Conservation (phyloP, 1,140 invertebrate species). For the Nixonia krombeini region DNA sequence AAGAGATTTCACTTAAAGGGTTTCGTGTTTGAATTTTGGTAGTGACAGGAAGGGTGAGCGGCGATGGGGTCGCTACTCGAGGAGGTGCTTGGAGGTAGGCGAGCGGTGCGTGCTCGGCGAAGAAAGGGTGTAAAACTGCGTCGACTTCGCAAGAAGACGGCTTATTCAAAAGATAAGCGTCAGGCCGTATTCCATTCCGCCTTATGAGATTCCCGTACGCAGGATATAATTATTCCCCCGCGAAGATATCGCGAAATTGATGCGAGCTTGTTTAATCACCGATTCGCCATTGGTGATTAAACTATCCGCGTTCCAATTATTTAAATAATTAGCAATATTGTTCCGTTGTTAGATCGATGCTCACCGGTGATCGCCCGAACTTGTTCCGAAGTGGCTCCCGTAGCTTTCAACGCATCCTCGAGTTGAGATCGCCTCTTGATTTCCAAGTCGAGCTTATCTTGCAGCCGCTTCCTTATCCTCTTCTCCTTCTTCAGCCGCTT, state of each 20-base stretch:
- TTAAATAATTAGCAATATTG: too few species aligned
- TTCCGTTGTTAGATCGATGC: background rate
- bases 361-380: constrained; percentile 84
- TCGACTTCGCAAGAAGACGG: constrained; percentile 44
- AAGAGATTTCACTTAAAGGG: constrained; percentile 73
- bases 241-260: background rate
- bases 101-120: constrained; percentile 25
- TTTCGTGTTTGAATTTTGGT: constrained; percentile 72
- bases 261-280: too few species aligned
- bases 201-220: constrained; percentile 7
- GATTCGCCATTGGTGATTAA: background rate
- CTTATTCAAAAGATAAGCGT: constrained; percentile 44
- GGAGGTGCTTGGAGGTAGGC: constrained; percentile 4
- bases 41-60: constrained; percentile 66
- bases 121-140: constrained; percentile 64
- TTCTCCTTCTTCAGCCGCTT: constrained; percentile 90
- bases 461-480: constrained; percentile 83
- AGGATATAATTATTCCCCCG: constrained; percentile 2
- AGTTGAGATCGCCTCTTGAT: constrained; percentile 82
- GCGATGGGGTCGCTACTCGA: constrained; percentile 22
- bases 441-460: constrained; percentile 87
- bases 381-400: constrained; percentile 82
- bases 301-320: too few species aligned
- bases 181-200: constrained; percentile 14
- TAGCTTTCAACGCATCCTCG: constrained; percentile 84